Conservation (phyloP, 2,113 vertebrate genomes). For the Alligator sinensis region DNA sequence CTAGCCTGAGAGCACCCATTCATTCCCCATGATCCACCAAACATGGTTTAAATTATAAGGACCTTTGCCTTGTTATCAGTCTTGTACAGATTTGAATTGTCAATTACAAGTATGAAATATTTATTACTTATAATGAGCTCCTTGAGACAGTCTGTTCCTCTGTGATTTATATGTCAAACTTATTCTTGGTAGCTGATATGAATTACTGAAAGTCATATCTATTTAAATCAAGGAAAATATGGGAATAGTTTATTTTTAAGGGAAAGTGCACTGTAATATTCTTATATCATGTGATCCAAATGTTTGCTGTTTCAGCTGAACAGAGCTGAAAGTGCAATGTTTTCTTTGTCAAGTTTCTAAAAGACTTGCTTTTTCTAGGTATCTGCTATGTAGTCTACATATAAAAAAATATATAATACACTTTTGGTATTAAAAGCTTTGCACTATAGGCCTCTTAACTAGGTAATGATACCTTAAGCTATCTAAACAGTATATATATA, state of each 20-base stretch:
- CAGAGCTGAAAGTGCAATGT: fast-evolving
- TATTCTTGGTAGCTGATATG: no score
- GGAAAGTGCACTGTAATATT: no score
- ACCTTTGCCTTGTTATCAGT: background rate
- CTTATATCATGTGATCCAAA: fast-evolving
- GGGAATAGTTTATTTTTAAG: background rate
- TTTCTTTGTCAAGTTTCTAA: fast-evolving
- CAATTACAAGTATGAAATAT: background rate
- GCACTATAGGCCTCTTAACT: no score
- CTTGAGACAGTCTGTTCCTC: no score
- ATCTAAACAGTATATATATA: no score
- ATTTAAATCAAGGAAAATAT: background rate
- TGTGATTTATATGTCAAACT: no score
- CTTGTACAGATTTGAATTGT: background rate
- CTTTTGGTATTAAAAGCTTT: background rate
- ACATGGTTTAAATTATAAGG: background rate
- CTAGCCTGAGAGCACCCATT: background rate
- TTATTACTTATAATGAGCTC: background rate
- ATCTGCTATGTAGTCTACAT: fast-evolving
- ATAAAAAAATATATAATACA: fast-evolving
- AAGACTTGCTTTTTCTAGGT: no score
- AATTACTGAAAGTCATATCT: background rate
- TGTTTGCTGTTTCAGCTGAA: background rate
- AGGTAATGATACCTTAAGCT: no score
- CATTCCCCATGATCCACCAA: background rate